Percentiles rank a stretch among this genome's conserved stretches.
phyloP scores from a whole-genome alignment of 2,888 invertebrate genomes.

The Zelleria hepariella region DNA sequence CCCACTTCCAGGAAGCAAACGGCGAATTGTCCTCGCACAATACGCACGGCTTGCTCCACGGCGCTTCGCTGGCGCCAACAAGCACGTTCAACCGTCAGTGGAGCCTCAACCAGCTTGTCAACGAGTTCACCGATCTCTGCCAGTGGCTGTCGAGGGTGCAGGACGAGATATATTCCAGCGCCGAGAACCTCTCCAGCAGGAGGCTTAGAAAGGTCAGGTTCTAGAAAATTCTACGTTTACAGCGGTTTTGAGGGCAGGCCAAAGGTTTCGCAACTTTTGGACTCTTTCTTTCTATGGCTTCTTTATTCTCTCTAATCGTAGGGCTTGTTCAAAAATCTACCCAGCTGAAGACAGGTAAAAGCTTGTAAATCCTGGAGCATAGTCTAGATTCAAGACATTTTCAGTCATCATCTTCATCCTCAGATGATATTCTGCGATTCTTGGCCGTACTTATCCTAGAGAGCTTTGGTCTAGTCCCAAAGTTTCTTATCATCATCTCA shows the following conservation, averaged over 20 bases:
- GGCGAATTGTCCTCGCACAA: slow-evolving; percentile 80
- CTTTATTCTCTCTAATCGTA: too few species aligned
- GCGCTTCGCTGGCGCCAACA: slow-evolving; percentile 47
- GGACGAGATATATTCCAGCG: slow-evolving; percentile 82
- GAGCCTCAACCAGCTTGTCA: slow-evolving; percentile 82
- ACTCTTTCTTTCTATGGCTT: too few species aligned
- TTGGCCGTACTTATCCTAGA: too few species aligned
- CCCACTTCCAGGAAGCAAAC: slow-evolving; percentile 77
- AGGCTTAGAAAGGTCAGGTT: slow-evolving; percentile 80
- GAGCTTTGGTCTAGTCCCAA: too few species aligned
- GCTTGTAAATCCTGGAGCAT: too few species aligned
- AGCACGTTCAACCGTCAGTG: slow-evolving; percentile 71
- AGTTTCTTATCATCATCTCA: too few species aligned
- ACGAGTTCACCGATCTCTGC: slow-evolving; percentile 85
- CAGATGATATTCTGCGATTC: too few species aligned
- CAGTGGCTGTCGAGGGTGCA: slow-evolving; percentile 86
- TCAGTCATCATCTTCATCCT: too few species aligned
- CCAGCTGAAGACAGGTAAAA: too few species aligned
- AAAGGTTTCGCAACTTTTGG: not conserved
- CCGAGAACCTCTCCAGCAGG: slow-evolving; percentile 77
- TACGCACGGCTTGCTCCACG: slow-evolving; percentile 54
- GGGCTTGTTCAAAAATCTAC: too few species aligned
- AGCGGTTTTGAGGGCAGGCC: not conserved
- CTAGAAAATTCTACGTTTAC: not conserved
- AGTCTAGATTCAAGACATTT: too few species aligned